Evolutionary conservation across 2,797 vertebrate species (phyloP).

Genomic region (Smutsia gigantea): DNA sequence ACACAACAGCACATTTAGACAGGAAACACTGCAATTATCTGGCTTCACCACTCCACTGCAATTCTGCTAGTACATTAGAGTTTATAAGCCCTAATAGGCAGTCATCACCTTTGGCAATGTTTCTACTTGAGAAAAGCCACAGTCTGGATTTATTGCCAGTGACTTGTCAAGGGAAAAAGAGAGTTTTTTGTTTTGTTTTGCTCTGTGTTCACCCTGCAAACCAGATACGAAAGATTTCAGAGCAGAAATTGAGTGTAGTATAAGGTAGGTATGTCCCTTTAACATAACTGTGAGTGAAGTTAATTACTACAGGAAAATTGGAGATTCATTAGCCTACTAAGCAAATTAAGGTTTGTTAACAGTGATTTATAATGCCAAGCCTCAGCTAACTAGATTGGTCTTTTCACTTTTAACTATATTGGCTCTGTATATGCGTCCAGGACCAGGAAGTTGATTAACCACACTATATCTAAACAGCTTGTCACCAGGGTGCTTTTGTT

Average conservation of each 20-base stretch:
- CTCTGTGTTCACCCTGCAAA: constrained; percentile 51
- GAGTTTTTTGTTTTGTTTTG: background rate
- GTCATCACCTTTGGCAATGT: constrained; percentile 49
- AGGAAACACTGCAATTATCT: constrained; percentile 69
- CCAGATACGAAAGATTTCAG: constrained; percentile 65
- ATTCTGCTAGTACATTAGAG: constrained; percentile 44
- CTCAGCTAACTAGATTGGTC: constrained; percentile 66
- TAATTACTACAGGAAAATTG: constrained; percentile 83
- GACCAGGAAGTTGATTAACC: constrained; percentile 72
- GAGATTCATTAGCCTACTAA: constrained; percentile 82
- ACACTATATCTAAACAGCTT: constrained; percentile 59
- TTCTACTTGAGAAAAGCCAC: constrained; percentile 62
- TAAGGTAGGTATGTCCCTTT: constrained; percentile 67
- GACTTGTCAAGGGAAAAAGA: constrained; percentile 37
- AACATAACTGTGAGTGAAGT: constrained; percentile 75
- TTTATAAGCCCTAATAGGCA: constrained; percentile 70
- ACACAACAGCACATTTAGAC: constrained; percentile 66
- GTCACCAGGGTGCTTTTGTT: constrained; percentile 52
- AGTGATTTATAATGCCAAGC: constrained; percentile 81
- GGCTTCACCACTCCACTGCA: constrained; percentile 56
- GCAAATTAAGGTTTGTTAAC: constrained; percentile 84
- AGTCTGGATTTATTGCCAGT: constrained; percentile 51
- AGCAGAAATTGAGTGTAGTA: constrained; percentile 68
- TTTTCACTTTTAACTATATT: constrained; percentile 41
- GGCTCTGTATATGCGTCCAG: background rate